These are phyloP conservation scores for Struthio camelus DNA, from an alignment of 2,113 vertebrate genomes.

Conservation along the genomic window DNA sequence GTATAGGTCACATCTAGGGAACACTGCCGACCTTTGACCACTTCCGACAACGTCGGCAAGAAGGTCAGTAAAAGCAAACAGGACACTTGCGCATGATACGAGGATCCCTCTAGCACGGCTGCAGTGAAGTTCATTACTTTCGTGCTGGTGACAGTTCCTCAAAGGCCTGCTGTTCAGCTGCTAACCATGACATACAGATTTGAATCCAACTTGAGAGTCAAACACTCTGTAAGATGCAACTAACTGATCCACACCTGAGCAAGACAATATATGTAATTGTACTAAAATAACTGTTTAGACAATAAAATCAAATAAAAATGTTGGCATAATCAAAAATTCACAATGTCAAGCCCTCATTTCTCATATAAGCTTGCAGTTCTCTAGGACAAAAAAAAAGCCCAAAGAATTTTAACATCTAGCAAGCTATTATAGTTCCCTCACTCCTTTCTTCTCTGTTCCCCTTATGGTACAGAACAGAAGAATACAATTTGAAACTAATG, in stretches of 20 bases:
- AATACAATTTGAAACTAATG: not conserved
- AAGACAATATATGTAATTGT: not conserved
- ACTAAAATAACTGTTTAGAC: not conserved
- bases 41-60: not conserved
- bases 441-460: not conserved
- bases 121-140: not conserved
- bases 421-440: not conserved
- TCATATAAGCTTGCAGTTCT: not conserved
- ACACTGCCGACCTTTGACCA: not conserved
- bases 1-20: not conserved
- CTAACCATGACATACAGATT: not conserved
- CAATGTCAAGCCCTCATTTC: not conserved
- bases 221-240: not conserved
- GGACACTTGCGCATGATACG: fast-evolving
- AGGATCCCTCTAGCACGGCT: not conserved
- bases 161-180: not conserved
- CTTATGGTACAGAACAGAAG: not conserved
- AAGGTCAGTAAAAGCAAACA: not conserved
- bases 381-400: not conserved
- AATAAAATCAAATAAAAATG: not conserved
- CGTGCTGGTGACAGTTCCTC: not conserved
- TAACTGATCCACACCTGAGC: not conserved
- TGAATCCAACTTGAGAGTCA: not conserved
- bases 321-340: not conserved
- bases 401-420: not conserved